Base-by-base conservation (phyloP, 2,888 invertebrate species). In the Drosophila mimica region DNA sequence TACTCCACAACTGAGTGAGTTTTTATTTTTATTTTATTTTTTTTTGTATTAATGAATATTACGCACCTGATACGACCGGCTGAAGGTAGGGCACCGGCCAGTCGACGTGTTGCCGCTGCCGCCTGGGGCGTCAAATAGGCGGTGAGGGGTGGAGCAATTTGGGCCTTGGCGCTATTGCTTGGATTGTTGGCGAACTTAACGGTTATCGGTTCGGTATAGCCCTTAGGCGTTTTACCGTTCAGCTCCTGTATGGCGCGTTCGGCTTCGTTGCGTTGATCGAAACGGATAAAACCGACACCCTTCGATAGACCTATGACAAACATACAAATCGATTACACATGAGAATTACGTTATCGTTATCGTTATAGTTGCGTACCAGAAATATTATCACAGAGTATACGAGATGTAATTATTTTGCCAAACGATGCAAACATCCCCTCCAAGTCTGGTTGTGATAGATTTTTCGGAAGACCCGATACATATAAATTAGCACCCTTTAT, bases 401-500 rank as follows among this genome's bases (percentile, higher is more conserved):
- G 96, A 89, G 98, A 98, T 83, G 99, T 99, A 93, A 99, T 99
- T 91, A 99, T 99, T 91, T 98, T 96, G 91, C 99, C 99, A 94
- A 96, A 99, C 75, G 98, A 97, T 93, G 97, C 96, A 95, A 99
- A 99, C 90, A 99, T 95, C 88, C 96, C 96, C 95, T 99, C 99
- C 93, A 99, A 94, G 94, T 99, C 99, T 93, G 96, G 96, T 94
- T 99, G 98, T 77, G 98, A 97, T 98, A 99, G 97, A 91, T 97
- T 97, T 94, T 99, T 99, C 83, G 99, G 99, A 92, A 99, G 95
- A 91, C 99, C 99, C 93, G 98, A 98, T 83, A 99, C 99, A 94
- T 99, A 99, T 81, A 99, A 95, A 94, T 99, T 99, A 91, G 99
- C 99, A 92, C 99, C 99, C 94, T 99, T 99, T 94, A 99, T 99